These are phyloP conservation scores for Corvus moneduloides DNA, from an alignment of 2,113 vertebrate species.

Conservation along the genomic window DNA sequence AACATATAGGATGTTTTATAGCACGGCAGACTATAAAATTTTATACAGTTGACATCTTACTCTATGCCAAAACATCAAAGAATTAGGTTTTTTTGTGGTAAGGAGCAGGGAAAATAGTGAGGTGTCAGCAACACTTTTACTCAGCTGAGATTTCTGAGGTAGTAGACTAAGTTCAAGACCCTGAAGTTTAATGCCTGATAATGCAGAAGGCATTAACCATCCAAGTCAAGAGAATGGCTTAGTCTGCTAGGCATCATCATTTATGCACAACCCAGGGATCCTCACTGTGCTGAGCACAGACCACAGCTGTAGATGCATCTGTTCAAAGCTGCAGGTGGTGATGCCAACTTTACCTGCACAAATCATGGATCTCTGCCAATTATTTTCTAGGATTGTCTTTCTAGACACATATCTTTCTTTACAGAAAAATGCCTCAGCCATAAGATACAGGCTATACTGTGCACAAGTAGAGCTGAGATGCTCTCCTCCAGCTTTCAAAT, in stretches of 20 bases:
- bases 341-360: neutral
- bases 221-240: neutral
- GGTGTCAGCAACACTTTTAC: neutral
- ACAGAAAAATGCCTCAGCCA: neutral
- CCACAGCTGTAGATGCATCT: neutral
- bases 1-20: neutral
- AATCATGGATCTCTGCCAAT: neutral
- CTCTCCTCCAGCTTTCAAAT: neutral
- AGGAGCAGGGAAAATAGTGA: neutral
- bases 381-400: neutral
- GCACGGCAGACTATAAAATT: neutral
- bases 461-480: neutral
- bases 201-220: neutral
- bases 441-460: neutral
- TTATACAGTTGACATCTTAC: neutral
- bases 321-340: neutral
- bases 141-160: neutral
- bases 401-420: neutral
- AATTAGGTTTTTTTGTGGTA: neutral
- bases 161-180: neutral
- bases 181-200: neutral
- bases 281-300: accelerated
- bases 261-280: neutral
- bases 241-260: neutral
- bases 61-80: neutral